Conservation (phyloP, 2,888 invertebrate species). For the Perizoma flavofasciatum region DNA sequence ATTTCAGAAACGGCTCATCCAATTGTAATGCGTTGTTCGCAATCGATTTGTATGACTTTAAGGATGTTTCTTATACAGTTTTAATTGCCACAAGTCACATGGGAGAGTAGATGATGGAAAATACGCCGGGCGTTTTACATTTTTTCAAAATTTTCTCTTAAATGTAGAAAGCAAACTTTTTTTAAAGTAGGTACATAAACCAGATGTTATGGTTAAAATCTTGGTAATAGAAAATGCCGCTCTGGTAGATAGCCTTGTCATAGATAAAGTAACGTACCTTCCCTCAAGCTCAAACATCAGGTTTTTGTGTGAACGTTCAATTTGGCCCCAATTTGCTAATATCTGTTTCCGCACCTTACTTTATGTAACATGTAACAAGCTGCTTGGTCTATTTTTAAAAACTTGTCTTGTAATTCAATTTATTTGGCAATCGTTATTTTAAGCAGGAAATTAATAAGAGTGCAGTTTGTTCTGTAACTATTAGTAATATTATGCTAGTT, state of each 20-base stretch:
- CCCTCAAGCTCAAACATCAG: conserved; percentile 38
- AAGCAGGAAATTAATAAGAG: conserved; percentile 11
- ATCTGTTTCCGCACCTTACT: conserved; percentile 54
- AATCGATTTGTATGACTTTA: too few species aligned
- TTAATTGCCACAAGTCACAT: too few species aligned
- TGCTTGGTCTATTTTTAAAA: conserved; percentile 24
- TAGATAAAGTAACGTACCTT: conserved; percentile 26
- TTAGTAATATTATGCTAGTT: too few species aligned
- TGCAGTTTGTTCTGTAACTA: too few species aligned
- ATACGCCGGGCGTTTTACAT: too few species aligned
- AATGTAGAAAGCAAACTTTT: too few species aligned
- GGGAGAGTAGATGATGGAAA: too few species aligned
- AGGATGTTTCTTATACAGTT: too few species aligned
- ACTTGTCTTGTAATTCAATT: conserved; percentile 18
- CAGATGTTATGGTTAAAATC: background rate
- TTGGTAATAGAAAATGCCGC: conserved; percentile 2
- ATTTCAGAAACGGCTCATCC: too few species aligned
- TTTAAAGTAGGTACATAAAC: too few species aligned
- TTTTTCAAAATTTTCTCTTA: too few species aligned
- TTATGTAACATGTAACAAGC: conserved; percentile 47
- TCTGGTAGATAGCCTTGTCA: conserved; percentile 22
- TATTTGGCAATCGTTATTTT: conserved; percentile 17
- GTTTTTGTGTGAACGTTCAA: conserved; percentile 51
- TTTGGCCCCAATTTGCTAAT: conserved; percentile 67
- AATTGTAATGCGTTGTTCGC: too few species aligned